Conservation (phyloP, 2,888 invertebrate genomes). For the Drosophila rellima region DNA sequence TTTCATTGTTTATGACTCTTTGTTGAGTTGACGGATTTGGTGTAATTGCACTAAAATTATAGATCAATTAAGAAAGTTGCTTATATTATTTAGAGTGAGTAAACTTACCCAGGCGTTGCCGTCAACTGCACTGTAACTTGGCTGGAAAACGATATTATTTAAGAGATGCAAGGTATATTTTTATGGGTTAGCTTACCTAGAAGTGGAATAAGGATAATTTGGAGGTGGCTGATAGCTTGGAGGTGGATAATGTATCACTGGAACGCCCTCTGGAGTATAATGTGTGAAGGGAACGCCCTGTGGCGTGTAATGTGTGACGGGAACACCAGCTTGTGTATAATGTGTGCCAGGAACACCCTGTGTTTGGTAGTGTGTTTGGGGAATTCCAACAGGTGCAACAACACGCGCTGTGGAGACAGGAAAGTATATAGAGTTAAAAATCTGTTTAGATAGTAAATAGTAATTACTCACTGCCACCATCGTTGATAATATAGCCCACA, state of each 20-base stretch:
- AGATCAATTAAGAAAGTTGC: not conserved
- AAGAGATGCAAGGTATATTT: not conserved
- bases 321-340: slow-evolving; percentile 10
- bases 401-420: slow-evolving; percentile 7
- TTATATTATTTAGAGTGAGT: not conserved
- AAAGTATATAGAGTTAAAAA: not conserved
- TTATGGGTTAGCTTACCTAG: slow-evolving; percentile 4
- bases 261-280: slow-evolving; percentile 3
- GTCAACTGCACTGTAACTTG: slow-evolving; percentile 29
- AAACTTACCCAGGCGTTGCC: slow-evolving; percentile 13
- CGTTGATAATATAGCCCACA: slow-evolving; percentile 43
- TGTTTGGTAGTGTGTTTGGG: slow-evolving; percentile 5
- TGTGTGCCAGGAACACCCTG: not conserved
- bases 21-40: slow-evolving; percentile 14
- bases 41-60: slow-evolving; percentile 3
- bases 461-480: slow-evolving; percentile 12
- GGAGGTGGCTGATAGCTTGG: slow-evolving; percentile 10
- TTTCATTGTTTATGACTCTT: not conserved
- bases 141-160: slow-evolving; percentile 3
- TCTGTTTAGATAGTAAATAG: not conserved
- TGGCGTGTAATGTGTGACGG: slow-evolving; percentile 6
- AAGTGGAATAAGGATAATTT: not conserved
- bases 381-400: not conserved
- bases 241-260: slow-evolving; percentile 18
- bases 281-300: slow-evolving; percentile 1